Evolutionary conservation across 2,113 vertebrate species (phyloP), one percentile per base, ranked within the genome.

Genomic region (Strix aluco): DNA sequence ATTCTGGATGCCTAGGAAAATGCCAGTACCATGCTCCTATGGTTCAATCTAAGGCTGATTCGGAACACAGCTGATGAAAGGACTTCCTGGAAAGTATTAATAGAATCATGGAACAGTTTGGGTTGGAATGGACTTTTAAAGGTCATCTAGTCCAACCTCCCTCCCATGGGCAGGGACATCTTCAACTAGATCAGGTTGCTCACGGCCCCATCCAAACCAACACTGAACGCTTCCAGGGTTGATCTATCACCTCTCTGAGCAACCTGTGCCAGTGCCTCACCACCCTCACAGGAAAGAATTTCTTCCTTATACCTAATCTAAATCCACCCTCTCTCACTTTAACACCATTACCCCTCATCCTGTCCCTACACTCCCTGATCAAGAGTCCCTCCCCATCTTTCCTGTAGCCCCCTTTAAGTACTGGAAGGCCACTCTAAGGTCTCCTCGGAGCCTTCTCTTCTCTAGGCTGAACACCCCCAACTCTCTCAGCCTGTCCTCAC

Each of bases 281-380:
- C 9, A 67, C 5, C 36, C 63, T 46, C 18, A 32, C 3, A 0
- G 2, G 16, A 57, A 71, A 85, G 16, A 25, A 32, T 0, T 3
- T 90, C 2, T 34, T 72, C 15, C 5, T 77, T 42, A 26, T n/a
- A 30, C 18, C 6, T 51, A 51, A 9, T 38, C 27, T 62, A 14
- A 42, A 77, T 17, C 18, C 61, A 23, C 3, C 2, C 6, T 52
- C 54, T 59, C 42, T 42, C 23, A 30, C 7, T 34, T 93, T 34
- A 34, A 72, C 85, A 47, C 3, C 4, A 40, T 65, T 40, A 44
- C 12, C 3, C 4, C 11, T n/a, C n/a, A 17, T 61, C 17, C 8
- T 65, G 1, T 22, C 10, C 3, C 27, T 20, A 42, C 5, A 73
- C 6, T 7, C 10, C 30, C 20, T 9, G 8, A 6, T 36, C 44